Percentiles rank a stretch among this genome's conserved stretches.
Evolutionary conservation across 1,140 invertebrate species (phyloP).

Genomic region (Tetramorium simillimum): DNA sequence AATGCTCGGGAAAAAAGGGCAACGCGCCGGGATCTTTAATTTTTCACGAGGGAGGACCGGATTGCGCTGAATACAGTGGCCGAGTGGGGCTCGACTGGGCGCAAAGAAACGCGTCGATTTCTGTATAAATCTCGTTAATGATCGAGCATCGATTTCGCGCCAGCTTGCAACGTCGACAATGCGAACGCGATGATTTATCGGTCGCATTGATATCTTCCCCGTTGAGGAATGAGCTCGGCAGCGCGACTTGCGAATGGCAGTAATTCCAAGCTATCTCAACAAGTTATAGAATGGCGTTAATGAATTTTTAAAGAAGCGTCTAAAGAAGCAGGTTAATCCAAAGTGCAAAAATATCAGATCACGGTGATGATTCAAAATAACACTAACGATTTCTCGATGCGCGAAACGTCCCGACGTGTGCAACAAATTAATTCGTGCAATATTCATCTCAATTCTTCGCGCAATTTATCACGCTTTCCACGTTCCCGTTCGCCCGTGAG

Average conservation of each 20-base stretch:
- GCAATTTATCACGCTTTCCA: slow-evolving; percentile 51
- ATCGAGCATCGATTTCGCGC: slow-evolving; percentile 70
- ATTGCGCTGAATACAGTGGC: slow-evolving; percentile 63
- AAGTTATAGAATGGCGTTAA: slow-evolving; percentile 2
- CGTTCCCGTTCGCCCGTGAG: background rate
- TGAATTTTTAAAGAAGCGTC: slow-evolving; percentile 23
- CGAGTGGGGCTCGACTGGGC: slow-evolving; percentile 32
- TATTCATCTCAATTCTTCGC: slow-evolving; percentile 50
- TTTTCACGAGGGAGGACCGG: slow-evolving; percentile 74
- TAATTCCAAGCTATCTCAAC: slow-evolving; percentile 17
- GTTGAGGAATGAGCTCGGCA: background rate
- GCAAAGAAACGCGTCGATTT: slow-evolving; percentile 43
- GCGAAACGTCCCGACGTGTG: background rate
- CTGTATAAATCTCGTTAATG: slow-evolving; percentile 71
- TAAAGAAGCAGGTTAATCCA: background rate
- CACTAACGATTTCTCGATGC: slow-evolving; percentile 6
- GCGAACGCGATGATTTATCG: slow-evolving; percentile 48
- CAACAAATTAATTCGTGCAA: slow-evolving; percentile 51
- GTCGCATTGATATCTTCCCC: slow-evolving; percentile 28
- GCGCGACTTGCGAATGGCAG: background rate
- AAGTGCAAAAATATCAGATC: background rate
- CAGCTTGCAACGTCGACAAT: slow-evolving; percentile 46
- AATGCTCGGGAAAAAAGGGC: slow-evolving; percentile 76
- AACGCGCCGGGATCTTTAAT: slow-evolving; percentile 74
- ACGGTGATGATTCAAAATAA: background rate